Conservation (phyloP, 2,797 vertebrate species). For the Periophthalmus magnuspinnatus region DNA sequence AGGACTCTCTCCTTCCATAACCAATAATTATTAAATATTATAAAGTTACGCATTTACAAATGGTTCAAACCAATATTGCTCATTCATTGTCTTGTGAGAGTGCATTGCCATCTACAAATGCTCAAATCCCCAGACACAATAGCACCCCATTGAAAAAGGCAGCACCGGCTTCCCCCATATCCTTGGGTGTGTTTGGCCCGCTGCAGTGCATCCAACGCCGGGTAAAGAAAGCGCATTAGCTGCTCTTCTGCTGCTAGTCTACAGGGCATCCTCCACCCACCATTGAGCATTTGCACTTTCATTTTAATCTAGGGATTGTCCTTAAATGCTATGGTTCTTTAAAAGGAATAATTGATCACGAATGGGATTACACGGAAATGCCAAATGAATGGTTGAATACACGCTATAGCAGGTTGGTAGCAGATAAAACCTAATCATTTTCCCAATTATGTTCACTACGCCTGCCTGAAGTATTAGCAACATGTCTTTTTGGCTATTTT, state of each 20-base stretch:
- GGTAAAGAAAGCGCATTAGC: not conserved
- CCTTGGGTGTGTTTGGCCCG: constrained; percentile 48
- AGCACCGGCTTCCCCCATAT: not conserved
- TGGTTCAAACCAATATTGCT: not conserved
- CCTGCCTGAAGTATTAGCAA: not conserved
- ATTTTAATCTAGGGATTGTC: not conserved
- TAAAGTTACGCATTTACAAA: not conserved
- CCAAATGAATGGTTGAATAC: not conserved
- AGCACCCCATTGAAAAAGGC: constrained; percentile 18
- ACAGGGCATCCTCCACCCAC: no score
- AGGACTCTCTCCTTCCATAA: not conserved
- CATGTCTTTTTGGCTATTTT: not conserved
- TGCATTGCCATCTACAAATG: not conserved
- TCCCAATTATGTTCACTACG: not conserved
- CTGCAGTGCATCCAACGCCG: constrained; percentile 30
- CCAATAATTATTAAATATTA: not conserved
- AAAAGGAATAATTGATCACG: not conserved
- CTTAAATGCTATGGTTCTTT: not conserved
- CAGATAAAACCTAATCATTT: constrained; percentile 1
- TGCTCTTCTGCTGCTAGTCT: not conserved
- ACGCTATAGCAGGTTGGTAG: constrained; percentile 19
- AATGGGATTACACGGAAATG: not conserved
- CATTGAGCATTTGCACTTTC: not conserved
- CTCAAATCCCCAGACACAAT: constrained; percentile 16
- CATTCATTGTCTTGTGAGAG: not conserved